phyloP scores from a whole-genome alignment of 2,888 invertebrate species.

The Anaspis maculata region DNA sequence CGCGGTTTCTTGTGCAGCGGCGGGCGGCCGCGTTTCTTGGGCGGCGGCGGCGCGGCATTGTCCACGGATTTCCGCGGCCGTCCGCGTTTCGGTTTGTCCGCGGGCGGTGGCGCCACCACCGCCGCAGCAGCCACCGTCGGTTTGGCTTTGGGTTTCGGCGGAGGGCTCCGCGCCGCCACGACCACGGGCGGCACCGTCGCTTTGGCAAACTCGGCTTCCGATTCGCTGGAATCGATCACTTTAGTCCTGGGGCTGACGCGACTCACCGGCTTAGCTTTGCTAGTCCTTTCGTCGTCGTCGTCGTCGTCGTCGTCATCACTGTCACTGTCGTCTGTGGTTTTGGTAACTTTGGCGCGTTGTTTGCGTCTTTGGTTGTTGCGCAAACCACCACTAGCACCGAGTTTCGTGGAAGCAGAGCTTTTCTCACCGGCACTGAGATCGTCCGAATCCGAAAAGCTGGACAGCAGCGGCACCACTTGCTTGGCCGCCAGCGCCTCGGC shows the following conservation, averaged over 20 bases:
- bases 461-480: conserved; percentile 42
- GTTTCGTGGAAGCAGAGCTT: too few relatives aligned
- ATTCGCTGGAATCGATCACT: conserved; percentile 28
- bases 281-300: conserved; percentile 29
- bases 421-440: conserved; percentile 24
- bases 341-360: conserved; percentile 24
- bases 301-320: conserved; percentile 37
- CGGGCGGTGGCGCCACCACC: conserved; percentile 6
- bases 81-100: conserved; percentile 26
- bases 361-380: conserved; percentile 5
- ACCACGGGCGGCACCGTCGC: conserved; percentile 4
- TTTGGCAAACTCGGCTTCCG: conserved; percentile 27
- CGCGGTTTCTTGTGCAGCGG: conserved; percentile 31
- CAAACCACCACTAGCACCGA: too few relatives aligned
- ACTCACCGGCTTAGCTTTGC: conserved; percentile 27
- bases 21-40: conserved; percentile 33
- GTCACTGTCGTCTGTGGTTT: conserved; percentile 20
- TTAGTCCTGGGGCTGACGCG: conserved; percentile 37
- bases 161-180: too few relatives aligned
- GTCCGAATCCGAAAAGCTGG: conserved; percentile 52
- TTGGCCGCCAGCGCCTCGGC: conserved; percentile 42
- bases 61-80: conserved; percentile 40
- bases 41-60: conserved; percentile 14
- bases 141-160: too few relatives aligned
- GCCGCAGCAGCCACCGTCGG: too few relatives aligned